These are phyloP conservation scores for Chrysolophus pictus DNA, from an alignment of 2,797 vertebrate species.

Conservation along the genomic window DNA sequence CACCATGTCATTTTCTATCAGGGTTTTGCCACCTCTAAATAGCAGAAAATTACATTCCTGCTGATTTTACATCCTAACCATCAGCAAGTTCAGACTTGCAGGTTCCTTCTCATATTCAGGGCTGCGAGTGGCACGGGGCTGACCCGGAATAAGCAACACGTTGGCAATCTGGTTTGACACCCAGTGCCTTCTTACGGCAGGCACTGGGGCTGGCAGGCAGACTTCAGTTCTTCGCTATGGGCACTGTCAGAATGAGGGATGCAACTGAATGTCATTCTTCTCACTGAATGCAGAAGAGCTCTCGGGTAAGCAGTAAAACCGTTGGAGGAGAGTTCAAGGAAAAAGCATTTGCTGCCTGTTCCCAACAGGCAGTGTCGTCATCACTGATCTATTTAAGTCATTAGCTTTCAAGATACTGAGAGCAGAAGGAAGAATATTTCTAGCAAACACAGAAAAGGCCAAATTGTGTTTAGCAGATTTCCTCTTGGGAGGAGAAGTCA, in stretches of 20 bases:
- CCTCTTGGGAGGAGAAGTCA: constrained; percentile 47
- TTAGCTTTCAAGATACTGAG: background rate
- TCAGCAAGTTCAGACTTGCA: background rate
- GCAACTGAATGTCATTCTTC: background rate
- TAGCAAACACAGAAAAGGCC: background rate
- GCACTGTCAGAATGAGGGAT: background rate
- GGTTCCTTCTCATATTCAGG: background rate
- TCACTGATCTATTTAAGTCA: constrained; percentile 8
- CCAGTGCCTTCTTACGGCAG: background rate
- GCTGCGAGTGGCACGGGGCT: background rate
- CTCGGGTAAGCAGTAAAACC: background rate
- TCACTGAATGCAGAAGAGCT: background rate
- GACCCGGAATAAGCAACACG: background rate
- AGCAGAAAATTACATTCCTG: constrained; percentile 17
- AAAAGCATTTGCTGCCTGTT: constrained; percentile 12
- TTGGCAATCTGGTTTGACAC: background rate
- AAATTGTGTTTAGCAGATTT: constrained; percentile 48
- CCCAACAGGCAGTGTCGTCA: background rate
- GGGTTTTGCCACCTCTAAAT: constrained; percentile 43
- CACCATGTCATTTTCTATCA: constrained; percentile 31
- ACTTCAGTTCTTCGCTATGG: background rate
- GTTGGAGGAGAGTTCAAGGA: background rate
- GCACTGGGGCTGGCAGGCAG: background rate
- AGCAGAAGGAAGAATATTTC: constrained; percentile 19
- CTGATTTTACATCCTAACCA: background rate